A percentile compares a stretch with the other conserved stretches of the same genome.
Evolutionary conservation across 1,140 invertebrate genomes (phyloP).

Genomic region (Leptinotarsa lineolata): DNA sequence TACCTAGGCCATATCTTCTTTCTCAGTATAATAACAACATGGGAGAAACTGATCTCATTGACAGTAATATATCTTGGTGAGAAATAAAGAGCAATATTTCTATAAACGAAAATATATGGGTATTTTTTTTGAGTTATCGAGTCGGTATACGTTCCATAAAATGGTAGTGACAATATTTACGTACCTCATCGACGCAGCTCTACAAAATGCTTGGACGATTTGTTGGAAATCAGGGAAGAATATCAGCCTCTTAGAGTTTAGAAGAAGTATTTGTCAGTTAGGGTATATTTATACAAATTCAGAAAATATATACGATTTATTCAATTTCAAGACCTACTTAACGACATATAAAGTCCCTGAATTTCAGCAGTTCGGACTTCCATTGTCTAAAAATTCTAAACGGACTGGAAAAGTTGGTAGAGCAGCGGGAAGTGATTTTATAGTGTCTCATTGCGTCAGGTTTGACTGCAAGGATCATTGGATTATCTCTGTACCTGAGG

Average conservation of each 20-base stretch:
- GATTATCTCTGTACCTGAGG: no score
- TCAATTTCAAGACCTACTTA: conserved; percentile 6
- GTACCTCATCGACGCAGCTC: background rate
- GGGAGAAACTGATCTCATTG: conserved; percentile 27
- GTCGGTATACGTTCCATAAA: conserved; percentile 20
- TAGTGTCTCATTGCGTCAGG: background rate
- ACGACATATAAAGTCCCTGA: conserved; percentile 6
- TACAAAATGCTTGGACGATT: conserved; percentile 21
- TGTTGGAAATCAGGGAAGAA: conserved; percentile 3
- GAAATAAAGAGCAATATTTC: background rate
- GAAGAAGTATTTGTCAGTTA: background rate
- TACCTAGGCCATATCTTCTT: conserved; percentile 22
- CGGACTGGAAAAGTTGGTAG: background rate
- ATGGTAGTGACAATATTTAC: conserved; percentile 15
- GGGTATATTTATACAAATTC: no score
- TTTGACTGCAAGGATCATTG: background rate
- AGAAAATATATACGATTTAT: background rate
- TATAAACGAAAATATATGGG: no score
- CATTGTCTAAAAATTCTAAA: no score
- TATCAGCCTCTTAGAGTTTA: conserved; percentile 1
- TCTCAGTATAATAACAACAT: conserved; percentile 25
- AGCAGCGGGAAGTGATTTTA: conserved; percentile 12
- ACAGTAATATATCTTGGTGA: conserved; percentile 19
- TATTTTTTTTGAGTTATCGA: conserved; percentile 23
- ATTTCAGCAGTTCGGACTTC: no score